These are phyloP conservation scores for Tenualosa ilisha DNA, from an alignment of 2,797 vertebrate genomes.

Conservation along the genomic window DNA sequence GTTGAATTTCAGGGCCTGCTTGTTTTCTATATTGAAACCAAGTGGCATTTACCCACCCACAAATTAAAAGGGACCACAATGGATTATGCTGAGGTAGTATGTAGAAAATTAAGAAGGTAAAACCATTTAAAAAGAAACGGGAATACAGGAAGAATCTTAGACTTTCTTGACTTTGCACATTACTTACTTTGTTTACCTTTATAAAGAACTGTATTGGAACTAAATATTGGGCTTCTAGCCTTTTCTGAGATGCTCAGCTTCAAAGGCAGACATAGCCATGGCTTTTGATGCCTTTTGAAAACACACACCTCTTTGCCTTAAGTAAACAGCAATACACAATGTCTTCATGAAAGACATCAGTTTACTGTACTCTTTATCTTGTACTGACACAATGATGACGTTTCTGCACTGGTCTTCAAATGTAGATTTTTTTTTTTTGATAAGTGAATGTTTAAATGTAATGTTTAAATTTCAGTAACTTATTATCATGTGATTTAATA, in stretches of 20 bases:
- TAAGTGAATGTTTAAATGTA: not conserved
- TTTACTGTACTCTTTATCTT: not conserved
- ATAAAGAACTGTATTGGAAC: not conserved
- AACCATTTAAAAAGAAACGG: not conserved
- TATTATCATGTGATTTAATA: not conserved
- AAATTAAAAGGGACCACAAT: not conserved
- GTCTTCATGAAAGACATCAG: not conserved
- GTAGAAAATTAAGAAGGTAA: not conserved
- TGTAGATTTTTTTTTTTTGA: not conserved
- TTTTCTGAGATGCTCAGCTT: not conserved
- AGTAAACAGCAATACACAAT: not conserved
- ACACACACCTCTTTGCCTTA: constrained; percentile 10
- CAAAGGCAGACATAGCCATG: not conserved
- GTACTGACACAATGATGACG: not conserved
- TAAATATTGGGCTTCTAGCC: not conserved
- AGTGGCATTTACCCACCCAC: not conserved
- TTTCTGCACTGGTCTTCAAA: not conserved
- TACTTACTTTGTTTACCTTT: not conserved
- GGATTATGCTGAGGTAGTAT: not conserved
- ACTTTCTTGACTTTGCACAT: constrained; percentile 14
- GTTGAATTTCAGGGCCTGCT: not conserved
- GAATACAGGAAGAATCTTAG: not conserved
- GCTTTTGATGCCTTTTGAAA: not conserved
- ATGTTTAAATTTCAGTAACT: constrained; percentile 9
- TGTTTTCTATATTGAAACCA: not conserved